Conservation (phyloP, 2,888 invertebrate genomes). For the Erannis defoliaria region DNA sequence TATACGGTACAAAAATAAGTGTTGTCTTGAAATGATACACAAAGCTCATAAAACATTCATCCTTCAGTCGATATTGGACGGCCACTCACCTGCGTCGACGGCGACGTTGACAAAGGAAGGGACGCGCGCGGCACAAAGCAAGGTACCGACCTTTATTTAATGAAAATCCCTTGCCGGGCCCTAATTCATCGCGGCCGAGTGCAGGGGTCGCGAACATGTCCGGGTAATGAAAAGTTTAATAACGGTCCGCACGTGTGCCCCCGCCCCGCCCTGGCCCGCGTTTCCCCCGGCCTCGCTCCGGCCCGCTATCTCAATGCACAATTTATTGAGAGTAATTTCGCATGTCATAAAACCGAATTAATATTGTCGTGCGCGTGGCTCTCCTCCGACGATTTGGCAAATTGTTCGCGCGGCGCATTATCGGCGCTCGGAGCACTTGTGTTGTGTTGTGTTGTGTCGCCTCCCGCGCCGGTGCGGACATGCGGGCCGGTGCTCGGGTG, state of each 20-base stretch:
- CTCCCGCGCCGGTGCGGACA: too few relatives aligned
- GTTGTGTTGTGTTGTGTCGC: too few relatives aligned
- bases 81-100: conserved; percentile 25
- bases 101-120: conserved; percentile 29
- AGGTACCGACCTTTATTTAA: conserved; percentile 51
- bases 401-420: conserved; percentile 53
- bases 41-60: too few relatives aligned
- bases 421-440: conserved; percentile 48
- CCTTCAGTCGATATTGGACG: too few relatives aligned
- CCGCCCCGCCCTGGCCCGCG: conserved; percentile 25
- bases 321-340: conserved; percentile 84
- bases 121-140: conserved; percentile 44
- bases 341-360: conserved; percentile 85
- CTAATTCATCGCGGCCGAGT: conserved; percentile 56
- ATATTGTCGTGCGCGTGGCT: conserved; percentile 59
- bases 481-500: conserved; percentile 38
- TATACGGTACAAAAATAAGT: too few relatives aligned
- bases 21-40: too few relatives aligned
- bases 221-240: conserved; percentile 82
- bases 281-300: conserved; percentile 38
- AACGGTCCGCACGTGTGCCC: conserved; percentile 74
- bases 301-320: conserved; percentile 63
- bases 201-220: conserved; percentile 57
- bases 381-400: conserved; percentile 50
- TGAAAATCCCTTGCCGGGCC: conserved; percentile 47